Conservation (phyloP, 2,797 vertebrate genomes). For the Enteromius thamalakanensis region DNA sequence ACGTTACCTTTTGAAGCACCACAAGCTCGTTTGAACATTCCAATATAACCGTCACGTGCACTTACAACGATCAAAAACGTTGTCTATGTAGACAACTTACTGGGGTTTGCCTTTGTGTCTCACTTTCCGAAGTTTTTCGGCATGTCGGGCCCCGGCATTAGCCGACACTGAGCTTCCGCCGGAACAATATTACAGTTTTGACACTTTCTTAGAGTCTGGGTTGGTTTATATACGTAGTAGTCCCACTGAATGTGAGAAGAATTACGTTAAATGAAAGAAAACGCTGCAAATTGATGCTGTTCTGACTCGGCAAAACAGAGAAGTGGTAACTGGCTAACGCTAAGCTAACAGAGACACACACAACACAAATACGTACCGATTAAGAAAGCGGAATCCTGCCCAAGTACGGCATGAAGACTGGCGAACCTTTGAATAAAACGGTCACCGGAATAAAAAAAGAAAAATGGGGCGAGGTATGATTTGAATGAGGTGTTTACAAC, state of each 20-base stretch:
- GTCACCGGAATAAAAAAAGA: constrained; percentile 56
- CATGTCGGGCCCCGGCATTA: constrained; percentile 41
- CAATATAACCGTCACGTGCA: background rate
- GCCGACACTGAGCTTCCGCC: constrained; percentile 34
- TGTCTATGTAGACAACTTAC: background rate
- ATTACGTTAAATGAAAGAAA: background rate
- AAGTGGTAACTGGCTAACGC: constrained; percentile 28
- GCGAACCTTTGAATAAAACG: constrained; percentile 61
- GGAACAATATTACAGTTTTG: background rate
- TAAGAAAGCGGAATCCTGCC: constrained; percentile 66
- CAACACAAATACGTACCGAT: constrained; percentile 74
- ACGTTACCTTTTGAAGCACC: background rate
- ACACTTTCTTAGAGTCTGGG: background rate
- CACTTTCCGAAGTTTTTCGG: constrained; percentile 46
- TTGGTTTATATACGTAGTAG: background rate
- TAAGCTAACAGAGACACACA: constrained; percentile 42
- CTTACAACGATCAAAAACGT: background rate
- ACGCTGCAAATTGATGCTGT: background rate
- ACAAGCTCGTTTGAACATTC: background rate
- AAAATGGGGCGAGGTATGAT: constrained; percentile 30
- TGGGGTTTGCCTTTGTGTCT: constrained; percentile 9
- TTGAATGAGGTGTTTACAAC: constrained; percentile 73
- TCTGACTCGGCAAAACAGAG: constrained; percentile 47
- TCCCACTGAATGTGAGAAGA: background rate
- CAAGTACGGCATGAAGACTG: constrained; percentile 73